These are phyloP conservation scores for Caenorhabditis zanzibari DNA, from an alignment of 2,888 invertebrate genomes.

Conservation along the genomic window DNA sequence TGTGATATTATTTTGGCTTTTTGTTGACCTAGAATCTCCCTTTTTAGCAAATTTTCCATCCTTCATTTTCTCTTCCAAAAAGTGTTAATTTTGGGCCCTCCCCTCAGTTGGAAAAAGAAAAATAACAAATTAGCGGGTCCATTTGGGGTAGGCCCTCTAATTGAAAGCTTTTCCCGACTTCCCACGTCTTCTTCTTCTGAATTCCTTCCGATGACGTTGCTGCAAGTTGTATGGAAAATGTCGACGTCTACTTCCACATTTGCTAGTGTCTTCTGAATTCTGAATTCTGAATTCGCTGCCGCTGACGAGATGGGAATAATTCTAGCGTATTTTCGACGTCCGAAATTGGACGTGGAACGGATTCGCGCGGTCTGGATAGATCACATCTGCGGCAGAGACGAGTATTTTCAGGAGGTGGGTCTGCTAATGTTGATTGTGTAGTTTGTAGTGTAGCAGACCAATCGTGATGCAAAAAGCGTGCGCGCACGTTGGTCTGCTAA, in stretches of 20 bases:
- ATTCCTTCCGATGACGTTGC: too few species aligned
- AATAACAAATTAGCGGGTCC: constrained; percentile 28
- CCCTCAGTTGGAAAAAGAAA: background rate
- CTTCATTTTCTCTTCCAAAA: background rate
- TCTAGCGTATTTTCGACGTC: constrained; percentile 60
- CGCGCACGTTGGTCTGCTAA: background rate
- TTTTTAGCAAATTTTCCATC: background rate
- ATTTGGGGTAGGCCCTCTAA: constrained; percentile 14
- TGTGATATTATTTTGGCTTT: background rate
- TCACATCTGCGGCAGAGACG: constrained; percentile 55
- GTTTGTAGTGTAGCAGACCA: constrained; percentile 25
- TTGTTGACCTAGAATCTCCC: background rate
- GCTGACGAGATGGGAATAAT: constrained; percentile 48
- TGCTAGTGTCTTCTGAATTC: constrained; percentile 1
- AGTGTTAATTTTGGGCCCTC: background rate
- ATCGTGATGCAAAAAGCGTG: too few species aligned
- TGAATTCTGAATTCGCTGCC: constrained; percentile 10
- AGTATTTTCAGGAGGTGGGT: constrained; percentile 65
- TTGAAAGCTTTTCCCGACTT: constrained; percentile 2
- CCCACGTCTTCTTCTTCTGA: background rate
- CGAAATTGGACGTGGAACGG: constrained; percentile 48
- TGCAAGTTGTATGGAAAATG: background rate
- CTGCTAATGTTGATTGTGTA: background rate
- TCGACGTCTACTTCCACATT: background rate
- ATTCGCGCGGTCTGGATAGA: constrained; percentile 61